These are phyloP conservation scores for Euproctis similis DNA, from an alignment of 2,888 invertebrate genomes.

Conservation along the genomic window DNA sequence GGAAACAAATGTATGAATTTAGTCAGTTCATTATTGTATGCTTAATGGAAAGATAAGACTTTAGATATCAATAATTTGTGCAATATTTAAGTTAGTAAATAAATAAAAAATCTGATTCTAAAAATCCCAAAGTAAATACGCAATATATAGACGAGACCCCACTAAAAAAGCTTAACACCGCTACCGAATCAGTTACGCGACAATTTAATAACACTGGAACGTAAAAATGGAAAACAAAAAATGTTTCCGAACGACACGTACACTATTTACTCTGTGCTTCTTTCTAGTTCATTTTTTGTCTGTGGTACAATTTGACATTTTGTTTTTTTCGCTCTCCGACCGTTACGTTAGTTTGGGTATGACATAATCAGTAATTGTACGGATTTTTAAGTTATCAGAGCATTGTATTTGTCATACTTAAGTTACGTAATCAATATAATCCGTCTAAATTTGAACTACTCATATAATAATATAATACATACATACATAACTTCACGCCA, in stretches of 20 bases:
- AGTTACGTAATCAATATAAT: slow-evolving; percentile 3
- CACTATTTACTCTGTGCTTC: slow-evolving; percentile 25
- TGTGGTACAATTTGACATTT: slow-evolving; percentile 24
- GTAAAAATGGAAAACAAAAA: slow-evolving; percentile 9
- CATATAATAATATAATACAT: too few species aligned
- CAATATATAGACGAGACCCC: not conserved
- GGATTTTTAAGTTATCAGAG: slow-evolving; percentile 16
- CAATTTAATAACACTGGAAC: slow-evolving; percentile 24
- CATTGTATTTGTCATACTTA: slow-evolving; percentile 6
- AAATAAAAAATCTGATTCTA: too few species aligned
- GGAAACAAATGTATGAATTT: too few species aligned
- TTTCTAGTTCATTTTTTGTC: slow-evolving; percentile 21
- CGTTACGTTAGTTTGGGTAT: slow-evolving; percentile 26
- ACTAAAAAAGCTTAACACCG: slow-evolving; percentile 2
- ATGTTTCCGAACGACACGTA: slow-evolving; percentile 15
- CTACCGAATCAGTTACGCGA: slow-evolving; percentile 17
- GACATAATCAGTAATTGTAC: slow-evolving; percentile 26
- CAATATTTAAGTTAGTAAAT: too few species aligned
- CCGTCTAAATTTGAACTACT: too few species aligned
- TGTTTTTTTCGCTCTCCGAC: slow-evolving; percentile 25
- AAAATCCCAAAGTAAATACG: too few species aligned
- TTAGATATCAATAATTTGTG: too few species aligned
- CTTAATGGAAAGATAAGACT: too few species aligned
- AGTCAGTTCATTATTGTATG: too few species aligned
- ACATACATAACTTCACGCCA: too few species aligned